phyloP scores from a whole-genome alignment of 2,797 vertebrate genomes.

The Meda fulgida region DNA sequence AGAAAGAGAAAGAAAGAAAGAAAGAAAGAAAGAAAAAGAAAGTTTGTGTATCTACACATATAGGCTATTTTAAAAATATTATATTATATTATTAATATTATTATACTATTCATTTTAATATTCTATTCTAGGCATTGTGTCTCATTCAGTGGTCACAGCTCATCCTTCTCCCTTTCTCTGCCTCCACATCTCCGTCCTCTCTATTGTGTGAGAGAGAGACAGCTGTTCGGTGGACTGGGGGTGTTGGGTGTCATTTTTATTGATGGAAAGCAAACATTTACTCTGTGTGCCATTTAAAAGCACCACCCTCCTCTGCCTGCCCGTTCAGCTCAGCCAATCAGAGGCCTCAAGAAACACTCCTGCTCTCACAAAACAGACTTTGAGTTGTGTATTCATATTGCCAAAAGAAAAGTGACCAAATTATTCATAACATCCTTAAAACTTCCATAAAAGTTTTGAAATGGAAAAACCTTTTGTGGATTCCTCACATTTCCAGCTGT shows the following conservation, averaged over 20 bases:
- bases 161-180: constrained; percentile 29
- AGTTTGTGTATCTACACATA: not conserved
- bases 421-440: not conserved
- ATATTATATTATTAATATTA: not conserved
- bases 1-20: too few relatives aligned
- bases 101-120: not conserved
- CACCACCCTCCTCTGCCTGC: constrained; percentile 41
- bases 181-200: constrained; percentile 32
- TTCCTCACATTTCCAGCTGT: constrained; percentile 37
- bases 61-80: not conserved
- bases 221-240: constrained; percentile 60
- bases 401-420: not conserved
- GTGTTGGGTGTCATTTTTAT: constrained; percentile 64
- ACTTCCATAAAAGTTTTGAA: not conserved
- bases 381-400: constrained; percentile 1
- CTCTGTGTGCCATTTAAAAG: constrained; percentile 61
- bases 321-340: constrained; percentile 30
- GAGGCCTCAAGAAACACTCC: constrained; percentile 16
- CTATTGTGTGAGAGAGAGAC: constrained; percentile 53
- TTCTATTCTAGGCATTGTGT: constrained; percentile 12
- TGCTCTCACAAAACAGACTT: constrained; percentile 9
- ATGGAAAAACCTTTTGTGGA: not conserved
- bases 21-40: too few relatives aligned
- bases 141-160: constrained; percentile 46
- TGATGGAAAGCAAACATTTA: constrained; percentile 65